Evolutionary conservation across 2,797 vertebrate genomes (phyloP), one percentile per base, ranked within the genome.

Genomic region (Artibeus jamaicensis): DNA sequence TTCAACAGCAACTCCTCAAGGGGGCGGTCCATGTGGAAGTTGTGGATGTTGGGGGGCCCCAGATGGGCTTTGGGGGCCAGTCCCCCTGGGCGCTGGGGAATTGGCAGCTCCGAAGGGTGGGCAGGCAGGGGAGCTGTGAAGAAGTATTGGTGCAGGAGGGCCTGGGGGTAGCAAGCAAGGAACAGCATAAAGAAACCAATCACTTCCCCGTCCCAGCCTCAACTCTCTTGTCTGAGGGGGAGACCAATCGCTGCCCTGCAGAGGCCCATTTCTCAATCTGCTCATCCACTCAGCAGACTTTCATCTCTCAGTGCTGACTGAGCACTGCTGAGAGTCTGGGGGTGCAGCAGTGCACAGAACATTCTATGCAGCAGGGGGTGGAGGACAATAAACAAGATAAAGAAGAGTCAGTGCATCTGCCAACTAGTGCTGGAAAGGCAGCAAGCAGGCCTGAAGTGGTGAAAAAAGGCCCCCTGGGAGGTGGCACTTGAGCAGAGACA

Each of bases 31-130:
- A 99, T 98, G 0, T 98, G 98, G 97, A 99, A 99, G 93, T 99
- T 99, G 1, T 98, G 95, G 81, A 99, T 97, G 0, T 98, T 98
- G 68, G 99, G n/a, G 97, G 98, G 16, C 96, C 98, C 98, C 98
- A 99, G 46, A 94, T 98, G 70, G 98, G 98, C 55, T 97, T 98
- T 97, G n/a, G 88, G 67, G 19, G 95, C 59, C 14, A 92, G 95
- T 3, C 98, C 98, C 1, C 98, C 98, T 22, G 98, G 98, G 9
- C 99, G 98, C 96, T 99, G 99, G 87, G 99, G 99, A 82, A 99
- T 98, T 22, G 99, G 99, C 59, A 99, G 98, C 98, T 99, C 99
- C 0, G 99, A 99, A 97, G 99, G 99, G 96, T 99, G 99, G 71
- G 99, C 99, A 0, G 99, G 99, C 83, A 99, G 98, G 5, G 99